Evolutionary conservation across 2,113 vertebrate species (phyloP).

Genomic region (Symphodus melops): DNA sequence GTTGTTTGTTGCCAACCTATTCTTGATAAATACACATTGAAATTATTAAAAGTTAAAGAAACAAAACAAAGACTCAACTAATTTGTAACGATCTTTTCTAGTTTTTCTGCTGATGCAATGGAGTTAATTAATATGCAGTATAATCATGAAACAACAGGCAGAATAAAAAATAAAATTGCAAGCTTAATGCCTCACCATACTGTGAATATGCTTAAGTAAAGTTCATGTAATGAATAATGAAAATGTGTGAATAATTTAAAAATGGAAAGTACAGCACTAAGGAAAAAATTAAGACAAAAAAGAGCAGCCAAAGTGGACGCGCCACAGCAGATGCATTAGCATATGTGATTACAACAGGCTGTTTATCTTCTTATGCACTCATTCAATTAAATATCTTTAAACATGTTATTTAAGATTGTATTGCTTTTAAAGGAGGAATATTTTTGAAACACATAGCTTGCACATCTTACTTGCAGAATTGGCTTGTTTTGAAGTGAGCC

Average conservation of each 20-base stretch:
- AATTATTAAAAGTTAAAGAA: neutral
- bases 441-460: no score
- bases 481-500: no score
- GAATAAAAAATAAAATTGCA: slow-evolving; percentile 61
- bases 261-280: slow-evolving; percentile 59
- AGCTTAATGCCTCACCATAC: slow-evolving; percentile 61
- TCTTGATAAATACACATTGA: neutral
- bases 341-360: slow-evolving; percentile 56
- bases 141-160: slow-evolving; percentile 22
- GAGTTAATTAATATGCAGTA: slow-evolving; percentile 54
- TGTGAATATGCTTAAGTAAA: slow-evolving; percentile 70
- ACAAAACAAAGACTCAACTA: neutral
- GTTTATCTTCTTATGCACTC: slow-evolving; percentile 37
- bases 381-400: slow-evolving; percentile 22
- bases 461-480: no score
- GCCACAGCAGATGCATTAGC: slow-evolving; percentile 52
- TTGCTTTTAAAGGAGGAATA: no score
- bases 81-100: neutral
- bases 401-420: neutral
- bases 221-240: slow-evolving; percentile 73
- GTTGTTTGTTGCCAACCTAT: neutral
- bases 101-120: slow-evolving; percentile 42
- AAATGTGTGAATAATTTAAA: slow-evolving; percentile 78
- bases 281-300: slow-evolving; percentile 54
- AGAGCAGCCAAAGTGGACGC: slow-evolving; percentile 54